Conservation (phyloP, 2,113 vertebrate genomes). For the pig (Sus scrofa) region T2T-Sscrofa CM000830.6:68088001-68088500, state of each 20-base stretch:
- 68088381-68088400: no score
- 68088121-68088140: not conserved
- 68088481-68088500: not conserved
- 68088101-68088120: not conserved
- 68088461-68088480: no score
- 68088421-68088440: no score
- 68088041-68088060: not conserved
- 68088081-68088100: not conserved
- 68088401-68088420: no score
- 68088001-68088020: not conserved
- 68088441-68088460: no score
- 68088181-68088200: not conserved
- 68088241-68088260: not conserved
- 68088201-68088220: not conserved
- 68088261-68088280: not conserved
- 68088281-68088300: not conserved
- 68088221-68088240: not conserved
- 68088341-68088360: not conserved
- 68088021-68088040: not conserved
- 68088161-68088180: not conserved
- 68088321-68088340: not conserved
- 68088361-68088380: not conserved
- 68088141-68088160: not conserved
- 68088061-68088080: not conserved
- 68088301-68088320: not conserved